Evolutionary conservation across 2,888 invertebrate species (phyloP).

Genomic region (Fragum fragum): DNA sequence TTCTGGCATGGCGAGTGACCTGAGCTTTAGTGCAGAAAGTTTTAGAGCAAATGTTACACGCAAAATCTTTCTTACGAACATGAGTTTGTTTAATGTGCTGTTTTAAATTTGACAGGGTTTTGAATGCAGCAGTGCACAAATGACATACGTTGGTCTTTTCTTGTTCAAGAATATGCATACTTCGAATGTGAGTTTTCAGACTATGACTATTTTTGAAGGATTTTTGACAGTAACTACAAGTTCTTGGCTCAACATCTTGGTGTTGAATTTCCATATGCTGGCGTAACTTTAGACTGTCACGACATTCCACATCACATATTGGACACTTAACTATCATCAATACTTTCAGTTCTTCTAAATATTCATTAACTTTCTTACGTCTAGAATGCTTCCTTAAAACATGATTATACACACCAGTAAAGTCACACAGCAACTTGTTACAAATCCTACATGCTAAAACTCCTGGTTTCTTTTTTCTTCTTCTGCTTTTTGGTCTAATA

Average conservation of each 20-base stretch:
- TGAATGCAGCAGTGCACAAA: conserved; percentile 74
- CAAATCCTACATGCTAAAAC: conserved; percentile 72
- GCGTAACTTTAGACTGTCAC: conserved; percentile 59
- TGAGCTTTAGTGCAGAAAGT: conserved; percentile 72
- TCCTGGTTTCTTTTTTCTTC: conserved; percentile 47
- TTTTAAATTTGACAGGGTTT: conserved; percentile 70
- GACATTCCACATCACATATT: conserved; percentile 62
- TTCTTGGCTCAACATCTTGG: conserved; percentile 34
- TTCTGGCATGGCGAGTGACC: conserved; percentile 71
- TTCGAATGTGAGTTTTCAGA: conserved; percentile 70
- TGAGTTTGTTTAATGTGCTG: conserved; percentile 78
- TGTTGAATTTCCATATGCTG: conserved; percentile 70
- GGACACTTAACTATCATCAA: conserved; percentile 64
- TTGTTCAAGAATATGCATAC: conserved; percentile 62
- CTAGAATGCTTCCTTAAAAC: conserved; percentile 68
- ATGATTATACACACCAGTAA: conserved; percentile 71
- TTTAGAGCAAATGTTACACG: conserved; percentile 73
- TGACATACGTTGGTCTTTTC: conserved; percentile 66
- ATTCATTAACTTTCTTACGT: conserved; percentile 57
- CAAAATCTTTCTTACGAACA: conserved; percentile 64
- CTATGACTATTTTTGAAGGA: conserved; percentile 65
- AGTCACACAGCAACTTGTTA: conserved; percentile 68
- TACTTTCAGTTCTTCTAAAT: conserved; percentile 67
- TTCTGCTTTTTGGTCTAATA: conserved; percentile 30
- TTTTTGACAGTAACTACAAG: conserved; percentile 70